phyloP scores from a whole-genome alignment of 2,113 vertebrate genomes.

The Thomomys bottae region DNA sequence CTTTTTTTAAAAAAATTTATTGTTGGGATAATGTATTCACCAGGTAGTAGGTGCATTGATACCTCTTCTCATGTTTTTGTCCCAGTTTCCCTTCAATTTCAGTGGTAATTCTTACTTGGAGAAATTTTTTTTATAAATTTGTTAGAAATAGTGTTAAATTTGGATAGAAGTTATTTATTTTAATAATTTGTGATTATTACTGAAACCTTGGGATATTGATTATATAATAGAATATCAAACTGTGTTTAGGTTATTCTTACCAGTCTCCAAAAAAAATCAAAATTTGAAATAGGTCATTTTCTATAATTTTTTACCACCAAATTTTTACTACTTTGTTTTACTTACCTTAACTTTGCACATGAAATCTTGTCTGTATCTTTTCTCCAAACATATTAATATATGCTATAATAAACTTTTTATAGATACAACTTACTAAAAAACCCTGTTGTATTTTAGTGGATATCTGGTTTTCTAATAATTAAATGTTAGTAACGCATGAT shows the following conservation, averaged over 20 bases:
- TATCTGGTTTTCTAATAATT: background rate
- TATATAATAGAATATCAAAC: background rate
- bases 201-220: background rate
- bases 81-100: too few species aligned
- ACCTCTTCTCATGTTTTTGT: too few species aligned
- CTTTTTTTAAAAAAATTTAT: too few species aligned
- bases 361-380: background rate
- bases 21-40: too few species aligned
- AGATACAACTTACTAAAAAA: background rate
- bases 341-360: background rate
- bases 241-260: background rate
- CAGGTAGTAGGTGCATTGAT: too few species aligned
- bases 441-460: background rate
- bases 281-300: background rate
- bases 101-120: background rate
- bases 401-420: background rate
- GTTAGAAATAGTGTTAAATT: background rate
- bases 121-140: conserved; percentile 27
- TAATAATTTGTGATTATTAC: background rate
- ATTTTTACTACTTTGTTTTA: background rate
- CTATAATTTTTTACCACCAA: background rate
- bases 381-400: conserved; percentile 14
- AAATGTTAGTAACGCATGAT: background rate
- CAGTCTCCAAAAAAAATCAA: background rate
- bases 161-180: background rate